phyloP scores from a whole-genome alignment of 2,888 invertebrate species.

The Schizaphis graminum region DNA sequence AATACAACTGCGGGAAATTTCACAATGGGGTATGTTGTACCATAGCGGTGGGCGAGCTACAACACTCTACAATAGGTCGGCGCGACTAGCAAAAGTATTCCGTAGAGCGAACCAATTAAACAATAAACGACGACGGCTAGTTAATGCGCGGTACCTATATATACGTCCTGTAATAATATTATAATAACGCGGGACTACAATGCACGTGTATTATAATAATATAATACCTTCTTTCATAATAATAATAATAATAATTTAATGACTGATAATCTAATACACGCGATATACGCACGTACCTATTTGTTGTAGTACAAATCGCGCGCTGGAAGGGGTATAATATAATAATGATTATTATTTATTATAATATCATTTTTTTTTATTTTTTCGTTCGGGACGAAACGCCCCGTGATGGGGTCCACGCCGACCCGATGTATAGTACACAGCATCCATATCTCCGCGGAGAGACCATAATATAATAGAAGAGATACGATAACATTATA shows the following conservation, averaged over 20 bases:
- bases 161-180: slow-evolving; percentile 18
- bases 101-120: slow-evolving; percentile 54
- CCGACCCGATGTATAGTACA: background rate
- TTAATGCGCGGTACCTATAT: background rate
- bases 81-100: background rate
- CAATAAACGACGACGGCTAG: slow-evolving; percentile 58
- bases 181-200: slow-evolving; percentile 42
- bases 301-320: background rate
- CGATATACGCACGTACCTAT: background rate
- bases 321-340: slow-evolving; percentile 39
- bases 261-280: slow-evolving; percentile 48
- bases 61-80: background rate
- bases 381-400: background rate
- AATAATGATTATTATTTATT: slow-evolving; percentile 46
- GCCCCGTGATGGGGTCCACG: slow-evolving; percentile 20
- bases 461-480: background rate
- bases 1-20: background rate
- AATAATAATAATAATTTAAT: slow-evolving; percentile 16
- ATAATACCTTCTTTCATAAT: background rate
- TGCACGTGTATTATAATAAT: slow-evolving; percentile 18
- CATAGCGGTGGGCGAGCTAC: background rate
- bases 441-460: background rate
- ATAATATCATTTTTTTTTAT: background rate
- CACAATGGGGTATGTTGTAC: slow-evolving; percentile 23
- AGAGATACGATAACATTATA: slow-evolving; percentile 3